These are phyloP conservation scores for Paramisgurnus dabryanus DNA, from an alignment of 2,113 vertebrate genomes.

Conservation along the genomic window DNA sequence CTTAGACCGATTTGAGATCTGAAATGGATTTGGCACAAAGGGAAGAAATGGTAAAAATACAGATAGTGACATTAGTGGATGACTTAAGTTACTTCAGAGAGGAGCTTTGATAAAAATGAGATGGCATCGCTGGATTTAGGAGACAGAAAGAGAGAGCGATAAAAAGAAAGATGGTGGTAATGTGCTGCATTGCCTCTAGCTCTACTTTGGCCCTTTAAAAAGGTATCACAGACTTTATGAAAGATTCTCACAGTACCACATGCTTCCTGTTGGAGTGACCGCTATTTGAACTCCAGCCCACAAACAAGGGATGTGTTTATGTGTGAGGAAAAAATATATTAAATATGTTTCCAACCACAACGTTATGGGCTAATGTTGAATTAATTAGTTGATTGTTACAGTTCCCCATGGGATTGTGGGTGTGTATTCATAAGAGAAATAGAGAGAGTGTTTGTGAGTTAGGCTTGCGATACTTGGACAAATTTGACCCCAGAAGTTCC, in stretches of 20 bases:
- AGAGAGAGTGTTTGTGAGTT: too few relatives aligned
- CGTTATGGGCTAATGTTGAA: neutral
- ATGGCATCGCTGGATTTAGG: slow-evolving; percentile 39
- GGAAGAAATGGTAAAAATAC: slow-evolving; percentile 40
- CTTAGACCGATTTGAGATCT: slow-evolving; percentile 38
- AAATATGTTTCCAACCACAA: neutral
- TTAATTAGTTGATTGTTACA: neutral
- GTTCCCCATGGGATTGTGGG: too few relatives aligned
- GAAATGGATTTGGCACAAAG: slow-evolving; percentile 41
- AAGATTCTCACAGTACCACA: slow-evolving; percentile 50
- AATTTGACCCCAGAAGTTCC: too few relatives aligned
- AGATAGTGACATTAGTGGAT: slow-evolving; percentile 47
- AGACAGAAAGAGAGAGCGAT: neutral
- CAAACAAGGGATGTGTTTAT: slow-evolving; percentile 26
- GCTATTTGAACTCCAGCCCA: slow-evolving; percentile 42
- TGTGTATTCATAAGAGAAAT: too few relatives aligned
- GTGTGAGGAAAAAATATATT: neutral
- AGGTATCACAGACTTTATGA: slow-evolving; percentile 4
- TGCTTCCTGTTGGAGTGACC: slow-evolving; percentile 53
- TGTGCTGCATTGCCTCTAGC: neutral
- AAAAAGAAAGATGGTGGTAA: neutral
- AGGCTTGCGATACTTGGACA: too few relatives aligned
- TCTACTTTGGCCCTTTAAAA: slow-evolving; percentile 20
- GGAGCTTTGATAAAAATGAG: slow-evolving; percentile 55
- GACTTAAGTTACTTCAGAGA: slow-evolving; percentile 51